Base-by-base conservation (phyloP, 2,888 invertebrate genomes). In the Caenorhabditis sp. region DNA sequence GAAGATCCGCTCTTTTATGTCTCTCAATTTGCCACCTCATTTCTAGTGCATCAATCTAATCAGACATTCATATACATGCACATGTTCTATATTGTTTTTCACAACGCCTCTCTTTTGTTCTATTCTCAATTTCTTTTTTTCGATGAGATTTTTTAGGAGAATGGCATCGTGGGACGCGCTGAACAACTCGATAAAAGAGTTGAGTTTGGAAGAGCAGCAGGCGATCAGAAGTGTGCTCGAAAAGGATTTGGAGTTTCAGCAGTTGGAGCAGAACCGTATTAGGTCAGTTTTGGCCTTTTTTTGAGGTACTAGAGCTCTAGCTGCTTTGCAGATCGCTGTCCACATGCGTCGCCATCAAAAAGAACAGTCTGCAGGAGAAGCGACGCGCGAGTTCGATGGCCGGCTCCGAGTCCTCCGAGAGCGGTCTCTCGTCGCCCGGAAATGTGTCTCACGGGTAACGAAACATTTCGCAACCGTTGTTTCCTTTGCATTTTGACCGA, bases 211-310 rank as follows among this genome's bases (percentile, higher is more conserved):
- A 26, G 83, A 83, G 58, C 81, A 80, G 45, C 63, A 78, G 30
- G 76, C 77, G 30, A 80, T 83, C 27, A 58, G 75, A 15, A 75
- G 72, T 39, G 83, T 83, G 20, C 43, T 83, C 24, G 83, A 83
- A 45, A 73, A 81, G 48, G 83, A 83, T 65, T 58, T 83, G 55
- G 83, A 83, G 46, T 83, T 83, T 68, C 83, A 83, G 55, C 70
- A 79, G 15, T 30, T 71, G 2, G 83, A 83, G 55, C 77, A 80
- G 56, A 52, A 70, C 15, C 61, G 83, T 8, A 71, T 83, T 20
- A 52, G 75, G 81, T 80, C 55, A n/a, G 43, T 68, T 35, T 15
- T 30, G 24, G 35, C 8, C 20, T 7, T 30, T 35, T 53, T 53
- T 22, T 39, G 22, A 39, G 27, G n/a, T n/a, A n/a, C n/a, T n/a